phyloP scores from a whole-genome alignment of 2,113 vertebrate genomes.

The Xiphophorus couchianus region DNA sequence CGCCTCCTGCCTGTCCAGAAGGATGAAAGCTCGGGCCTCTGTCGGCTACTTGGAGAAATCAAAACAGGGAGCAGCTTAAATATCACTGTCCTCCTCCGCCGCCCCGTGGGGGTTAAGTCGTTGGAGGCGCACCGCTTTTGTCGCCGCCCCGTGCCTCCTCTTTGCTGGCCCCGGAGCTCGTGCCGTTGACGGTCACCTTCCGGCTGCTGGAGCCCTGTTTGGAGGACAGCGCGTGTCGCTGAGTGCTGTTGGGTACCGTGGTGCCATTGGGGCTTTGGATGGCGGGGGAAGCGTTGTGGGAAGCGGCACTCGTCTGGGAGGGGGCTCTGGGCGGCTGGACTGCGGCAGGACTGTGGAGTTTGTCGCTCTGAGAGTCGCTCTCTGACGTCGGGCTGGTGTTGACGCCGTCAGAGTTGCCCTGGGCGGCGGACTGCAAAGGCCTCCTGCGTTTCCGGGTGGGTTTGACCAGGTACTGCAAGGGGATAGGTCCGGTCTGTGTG shows the following conservation, averaged over 20 bases:
- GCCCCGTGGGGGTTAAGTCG: conserved; percentile 75
- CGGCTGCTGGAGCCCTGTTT: conserved; percentile 79
- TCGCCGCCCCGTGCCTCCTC: conserved; percentile 68
- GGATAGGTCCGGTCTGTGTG: conserved; percentile 87
- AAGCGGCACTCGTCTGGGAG: conserved; percentile 80
- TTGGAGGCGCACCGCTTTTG: conserved; percentile 76
- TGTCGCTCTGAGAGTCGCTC: conserved; percentile 91
- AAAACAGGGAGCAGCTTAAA: conserved; percentile 57
- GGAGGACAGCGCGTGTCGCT: conserved; percentile 82
- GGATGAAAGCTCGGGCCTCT: conserved; percentile 26
- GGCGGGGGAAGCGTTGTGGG: conserved; percentile 66
- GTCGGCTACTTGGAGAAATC: conserved; percentile 33
- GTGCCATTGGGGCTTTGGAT: conserved; percentile 76
- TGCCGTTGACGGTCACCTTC: conserved; percentile 87
- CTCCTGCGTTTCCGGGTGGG: conserved; percentile 86
- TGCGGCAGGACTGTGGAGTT: conserved; percentile 86
- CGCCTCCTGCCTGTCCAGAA: conserved; percentile 31
- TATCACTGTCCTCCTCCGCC: conserved; percentile 57
- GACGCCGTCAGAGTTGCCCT: conserved; percentile 82
- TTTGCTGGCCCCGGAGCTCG: conserved; percentile 51
- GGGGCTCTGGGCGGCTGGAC: conserved; percentile 80
- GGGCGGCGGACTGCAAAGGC: conserved; percentile 73
- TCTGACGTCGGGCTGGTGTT: conserved; percentile 90
- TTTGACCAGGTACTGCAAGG: conserved; percentile 90
- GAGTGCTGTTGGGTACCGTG: conserved; percentile 77